These are phyloP conservation scores for Peromyscus melanophrys DNA, from an alignment of 2,797 vertebrate species.

Conservation along the genomic window DNA sequence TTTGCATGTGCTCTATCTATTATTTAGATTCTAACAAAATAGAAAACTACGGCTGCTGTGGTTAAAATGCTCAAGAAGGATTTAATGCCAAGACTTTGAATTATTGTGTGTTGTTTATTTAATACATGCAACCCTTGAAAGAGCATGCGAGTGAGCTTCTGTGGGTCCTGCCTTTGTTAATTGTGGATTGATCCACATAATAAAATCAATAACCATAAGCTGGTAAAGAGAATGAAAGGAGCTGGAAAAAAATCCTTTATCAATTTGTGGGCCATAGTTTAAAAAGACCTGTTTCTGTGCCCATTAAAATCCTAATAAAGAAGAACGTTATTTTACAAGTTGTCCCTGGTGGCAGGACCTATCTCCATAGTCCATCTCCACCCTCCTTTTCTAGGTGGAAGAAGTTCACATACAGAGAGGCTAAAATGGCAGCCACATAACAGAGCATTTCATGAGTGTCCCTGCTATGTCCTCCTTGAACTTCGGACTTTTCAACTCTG, in stretches of 20 bases:
- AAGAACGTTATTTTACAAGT: slow-evolving; percentile 72
- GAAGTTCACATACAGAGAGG: not conserved
- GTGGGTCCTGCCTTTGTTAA: slow-evolving; percentile 11
- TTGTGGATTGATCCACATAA: not conserved
- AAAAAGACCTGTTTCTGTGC: slow-evolving; percentile 57
- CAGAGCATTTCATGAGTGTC: not conserved
- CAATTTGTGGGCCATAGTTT: not conserved
- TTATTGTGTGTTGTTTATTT: slow-evolving; percentile 40
- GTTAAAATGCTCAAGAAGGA: slow-evolving; percentile 29
- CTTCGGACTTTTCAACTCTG: not conserved
- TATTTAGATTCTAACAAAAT: not conserved
- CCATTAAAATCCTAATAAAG: slow-evolving; percentile 72
- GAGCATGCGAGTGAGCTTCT: not conserved
- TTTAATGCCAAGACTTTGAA: slow-evolving; percentile 46
- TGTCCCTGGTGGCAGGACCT: not conserved
- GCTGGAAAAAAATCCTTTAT: not conserved
- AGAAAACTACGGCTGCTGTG: slow-evolving; percentile 16
- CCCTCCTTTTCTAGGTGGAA: slow-evolving; percentile 50
- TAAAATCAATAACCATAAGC: not conserved
- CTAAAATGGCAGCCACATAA: not conserved
- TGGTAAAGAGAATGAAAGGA: not conserved
- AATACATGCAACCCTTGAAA: slow-evolving; percentile 7
- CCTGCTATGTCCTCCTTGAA: not conserved
- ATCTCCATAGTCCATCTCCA: not conserved
- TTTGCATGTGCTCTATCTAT: not conserved